Conservation (phyloP, 2,797 vertebrate species). For the Heterohyrax brucei region DNA sequence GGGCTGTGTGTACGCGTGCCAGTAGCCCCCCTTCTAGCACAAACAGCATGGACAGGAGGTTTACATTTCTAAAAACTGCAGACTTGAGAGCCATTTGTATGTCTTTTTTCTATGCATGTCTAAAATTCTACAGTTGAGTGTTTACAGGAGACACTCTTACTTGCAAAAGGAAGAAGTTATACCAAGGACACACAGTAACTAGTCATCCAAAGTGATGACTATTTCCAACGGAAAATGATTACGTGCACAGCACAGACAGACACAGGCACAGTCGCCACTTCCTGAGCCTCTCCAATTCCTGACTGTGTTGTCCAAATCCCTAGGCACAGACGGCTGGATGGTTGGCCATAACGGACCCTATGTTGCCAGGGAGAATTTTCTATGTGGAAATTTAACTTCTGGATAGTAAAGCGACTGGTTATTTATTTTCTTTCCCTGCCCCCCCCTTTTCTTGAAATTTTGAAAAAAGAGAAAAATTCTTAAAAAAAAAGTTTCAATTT, state of each 20-base stretch:
- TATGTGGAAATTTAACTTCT: background rate
- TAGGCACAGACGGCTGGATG: background rate
- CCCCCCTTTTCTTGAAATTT: background rate
- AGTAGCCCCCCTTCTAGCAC: background rate
- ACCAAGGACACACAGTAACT: background rate
- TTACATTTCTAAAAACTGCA: background rate
- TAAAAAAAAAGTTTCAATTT: background rate
- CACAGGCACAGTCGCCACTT: background rate
- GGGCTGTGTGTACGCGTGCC: background rate
- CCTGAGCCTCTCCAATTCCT: background rate
- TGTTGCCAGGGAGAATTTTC: background rate
- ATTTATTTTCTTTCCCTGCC: background rate
- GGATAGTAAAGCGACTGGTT: background rate
- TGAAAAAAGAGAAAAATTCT: background rate
- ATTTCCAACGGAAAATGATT: background rate
- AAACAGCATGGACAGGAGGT: background rate
- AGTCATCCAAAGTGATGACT: background rate
- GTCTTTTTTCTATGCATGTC: background rate
- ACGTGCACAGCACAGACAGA: background rate
- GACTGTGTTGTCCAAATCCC: background rate
- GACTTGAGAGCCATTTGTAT: background rate
- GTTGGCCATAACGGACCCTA: background rate
- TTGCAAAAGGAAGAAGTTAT: background rate
- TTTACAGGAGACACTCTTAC: background rate
- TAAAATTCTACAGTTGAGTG: constrained; percentile 8